phyloP scores from a whole-genome alignment of 2,113 vertebrate genomes.

The Syngnathus floridae region DNA sequence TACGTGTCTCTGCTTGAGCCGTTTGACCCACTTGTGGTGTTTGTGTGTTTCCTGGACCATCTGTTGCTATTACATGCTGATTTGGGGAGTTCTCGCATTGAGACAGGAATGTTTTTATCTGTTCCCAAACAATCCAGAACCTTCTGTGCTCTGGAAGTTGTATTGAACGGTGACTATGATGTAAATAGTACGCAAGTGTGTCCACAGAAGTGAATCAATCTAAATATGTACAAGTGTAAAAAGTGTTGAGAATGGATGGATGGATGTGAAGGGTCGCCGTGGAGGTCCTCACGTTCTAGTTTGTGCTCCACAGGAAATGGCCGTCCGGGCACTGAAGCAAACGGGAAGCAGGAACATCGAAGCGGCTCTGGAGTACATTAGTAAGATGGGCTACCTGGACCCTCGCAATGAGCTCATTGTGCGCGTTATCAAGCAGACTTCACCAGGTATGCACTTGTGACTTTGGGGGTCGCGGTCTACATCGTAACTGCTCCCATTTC shows the following conservation, averaged over 20 bases:
- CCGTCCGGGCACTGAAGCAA: constrained; percentile 90
- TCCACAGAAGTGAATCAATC: too few relatives aligned
- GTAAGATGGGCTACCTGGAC: constrained; percentile 98
- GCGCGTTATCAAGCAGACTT: constrained; percentile 95
- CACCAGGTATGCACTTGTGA: constrained; percentile 75
- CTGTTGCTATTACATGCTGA: constrained; percentile 1
- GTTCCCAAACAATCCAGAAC: constrained; percentile 1
- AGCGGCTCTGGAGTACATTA: constrained; percentile 93
- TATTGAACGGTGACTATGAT: not conserved
- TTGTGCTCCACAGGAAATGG: constrained; percentile 83
- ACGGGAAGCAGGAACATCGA: constrained; percentile 95
- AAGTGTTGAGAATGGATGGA: not conserved
- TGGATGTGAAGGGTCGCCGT: not conserved
- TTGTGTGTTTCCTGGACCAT: constrained; percentile 14
- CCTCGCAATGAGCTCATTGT: constrained; percentile 95
- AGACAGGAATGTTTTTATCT: constrained; percentile 1
- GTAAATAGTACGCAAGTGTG: not conserved
- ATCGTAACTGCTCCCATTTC: not conserved
- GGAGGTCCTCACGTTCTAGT: not conserved
- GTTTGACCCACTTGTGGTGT: constrained; percentile 11
- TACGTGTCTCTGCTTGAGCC: not conserved
- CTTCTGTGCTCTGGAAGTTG: not conserved
- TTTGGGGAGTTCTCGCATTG: not conserved
- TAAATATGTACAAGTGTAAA: not conserved
- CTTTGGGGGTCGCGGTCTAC: not conserved